Evolutionary conservation across 2,797 vertebrate genomes (phyloP).

Genomic region (Sebastes flavidus): DNA sequence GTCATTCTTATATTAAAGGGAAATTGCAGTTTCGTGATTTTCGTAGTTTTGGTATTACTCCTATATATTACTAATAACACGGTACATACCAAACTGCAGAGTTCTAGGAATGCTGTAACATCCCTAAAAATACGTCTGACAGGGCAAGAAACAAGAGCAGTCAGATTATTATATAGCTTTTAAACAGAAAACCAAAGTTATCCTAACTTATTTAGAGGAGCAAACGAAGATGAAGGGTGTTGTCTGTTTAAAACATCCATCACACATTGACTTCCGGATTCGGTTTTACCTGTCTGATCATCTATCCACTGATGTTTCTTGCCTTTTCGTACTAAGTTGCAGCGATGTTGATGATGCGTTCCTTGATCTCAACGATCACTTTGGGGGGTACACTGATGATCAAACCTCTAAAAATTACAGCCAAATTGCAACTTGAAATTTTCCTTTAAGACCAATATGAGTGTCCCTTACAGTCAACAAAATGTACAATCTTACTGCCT

Average conservation of each 20-base stretch:
- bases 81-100: conserved; percentile 8
- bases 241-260: conserved; percentile 1
- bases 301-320: neutral
- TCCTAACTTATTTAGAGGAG: neutral
- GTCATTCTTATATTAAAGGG: conserved; percentile 44
- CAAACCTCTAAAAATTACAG: neutral
- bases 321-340: neutral
- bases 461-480: neutral
- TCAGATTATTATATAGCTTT: neutral
- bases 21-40: conserved; percentile 49
- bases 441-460: neutral
- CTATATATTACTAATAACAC: conserved; percentile 12
- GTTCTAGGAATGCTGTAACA: neutral
- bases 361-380: neutral
- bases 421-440: neutral
- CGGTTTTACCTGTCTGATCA: neutral
- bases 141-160: neutral
- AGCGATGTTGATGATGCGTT: neutral
- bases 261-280: neutral
- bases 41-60: neutral
- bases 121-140: neutral
- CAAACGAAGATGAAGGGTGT: neutral
- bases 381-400: too few relatives aligned
- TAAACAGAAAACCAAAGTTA: neutral
- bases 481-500: neutral